phyloP scores from a whole-genome alignment of 2,113 vertebrate species.

The Xiphias gladius region DNA sequence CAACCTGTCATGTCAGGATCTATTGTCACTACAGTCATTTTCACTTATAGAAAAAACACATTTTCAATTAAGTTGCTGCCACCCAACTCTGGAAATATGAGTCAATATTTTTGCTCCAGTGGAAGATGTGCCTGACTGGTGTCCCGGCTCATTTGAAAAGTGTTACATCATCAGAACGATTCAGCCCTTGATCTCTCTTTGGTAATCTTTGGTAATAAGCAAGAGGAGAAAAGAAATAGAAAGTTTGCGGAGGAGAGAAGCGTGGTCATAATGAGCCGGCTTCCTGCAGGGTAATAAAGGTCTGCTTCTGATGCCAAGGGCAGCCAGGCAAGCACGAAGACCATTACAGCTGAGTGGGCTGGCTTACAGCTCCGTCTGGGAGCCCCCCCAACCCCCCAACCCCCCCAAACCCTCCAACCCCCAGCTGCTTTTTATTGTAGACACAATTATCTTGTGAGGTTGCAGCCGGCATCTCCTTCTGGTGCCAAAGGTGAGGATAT shows the following conservation, averaged over 20 bases:
- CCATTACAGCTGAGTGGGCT: constrained; percentile 73
- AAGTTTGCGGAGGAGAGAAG: constrained; percentile 68
- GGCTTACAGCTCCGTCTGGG: constrained; percentile 69
- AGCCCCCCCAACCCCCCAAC: constrained; percentile 18
- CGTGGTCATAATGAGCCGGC: constrained; percentile 72
- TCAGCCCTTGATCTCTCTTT: constrained; percentile 70
- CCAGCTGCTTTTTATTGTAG: constrained; percentile 50
- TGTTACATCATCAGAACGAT: constrained; percentile 50
- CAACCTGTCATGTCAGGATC: constrained; percentile 34
- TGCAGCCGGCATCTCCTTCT: constrained; percentile 48
- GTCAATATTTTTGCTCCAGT: constrained; percentile 28
- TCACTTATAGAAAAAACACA: constrained; percentile 29
- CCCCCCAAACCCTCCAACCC: background rate
- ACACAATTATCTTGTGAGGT: constrained; percentile 54
- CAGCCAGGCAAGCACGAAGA: constrained; percentile 77
- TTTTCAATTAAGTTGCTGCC: constrained; percentile 46
- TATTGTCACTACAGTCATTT: constrained; percentile 40
- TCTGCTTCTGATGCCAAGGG: constrained; percentile 77
- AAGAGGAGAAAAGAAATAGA: constrained; percentile 51
- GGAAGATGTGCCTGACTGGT: constrained; percentile 55
- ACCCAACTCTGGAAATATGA: constrained; percentile 25
- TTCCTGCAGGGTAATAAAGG: constrained; percentile 79
- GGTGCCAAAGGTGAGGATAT: constrained; percentile 60
- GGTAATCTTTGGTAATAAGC: constrained; percentile 74
- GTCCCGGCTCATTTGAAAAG: constrained; percentile 68